A percentile compares a stretch with the other conserved stretches of the same genome.
Evolutionary conservation across 53 echinoderm and acorn worm species (phyloP).

Genomic region (Pentamera pediparva): DNA sequence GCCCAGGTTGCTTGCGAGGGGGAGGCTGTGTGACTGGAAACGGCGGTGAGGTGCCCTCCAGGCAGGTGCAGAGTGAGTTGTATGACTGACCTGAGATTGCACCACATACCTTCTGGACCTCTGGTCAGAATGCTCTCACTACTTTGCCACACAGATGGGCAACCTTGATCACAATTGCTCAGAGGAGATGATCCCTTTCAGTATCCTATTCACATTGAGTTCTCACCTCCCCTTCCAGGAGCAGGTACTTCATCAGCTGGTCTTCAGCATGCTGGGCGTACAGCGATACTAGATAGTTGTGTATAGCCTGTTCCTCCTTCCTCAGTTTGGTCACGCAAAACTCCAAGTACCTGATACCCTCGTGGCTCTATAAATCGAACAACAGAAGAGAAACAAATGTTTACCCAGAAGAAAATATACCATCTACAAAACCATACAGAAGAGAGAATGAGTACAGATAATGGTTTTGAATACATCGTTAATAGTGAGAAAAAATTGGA

Average conservation of each 20-base stretch:
- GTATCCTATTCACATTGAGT: neutral
- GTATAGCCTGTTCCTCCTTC: constrained; percentile 89
- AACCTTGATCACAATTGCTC: neutral
- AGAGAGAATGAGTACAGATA: neutral
- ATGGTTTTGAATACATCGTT: too few species aligned
- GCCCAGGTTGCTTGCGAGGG: too few species aligned
- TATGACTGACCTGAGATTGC: too few species aligned
- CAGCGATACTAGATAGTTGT: constrained; percentile 88
- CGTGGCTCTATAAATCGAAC: constrained; percentile 52
- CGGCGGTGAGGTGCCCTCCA: too few species aligned
- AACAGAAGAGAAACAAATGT: neutral
- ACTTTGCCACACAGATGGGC: neutral
- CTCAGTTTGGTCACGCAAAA: constrained; percentile 68
- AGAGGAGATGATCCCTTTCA: neutral
- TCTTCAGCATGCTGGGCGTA: constrained; percentile 79
- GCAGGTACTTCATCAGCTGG: constrained; percentile 81
- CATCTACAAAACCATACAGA: neutral
- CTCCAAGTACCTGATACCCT: constrained; percentile 86
- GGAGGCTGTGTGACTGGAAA: too few species aligned
- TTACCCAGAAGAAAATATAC: too few species aligned
- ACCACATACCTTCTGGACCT: too few species aligned
- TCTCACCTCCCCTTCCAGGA: constrained; percentile 77
- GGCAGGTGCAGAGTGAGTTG: too few species aligned
- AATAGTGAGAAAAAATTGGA: too few species aligned
- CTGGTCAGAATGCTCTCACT: neutral